These are phyloP conservation scores for Nephila pilipes DNA, from an alignment of 1,140 invertebrate species.

Conservation along the genomic window DNA sequence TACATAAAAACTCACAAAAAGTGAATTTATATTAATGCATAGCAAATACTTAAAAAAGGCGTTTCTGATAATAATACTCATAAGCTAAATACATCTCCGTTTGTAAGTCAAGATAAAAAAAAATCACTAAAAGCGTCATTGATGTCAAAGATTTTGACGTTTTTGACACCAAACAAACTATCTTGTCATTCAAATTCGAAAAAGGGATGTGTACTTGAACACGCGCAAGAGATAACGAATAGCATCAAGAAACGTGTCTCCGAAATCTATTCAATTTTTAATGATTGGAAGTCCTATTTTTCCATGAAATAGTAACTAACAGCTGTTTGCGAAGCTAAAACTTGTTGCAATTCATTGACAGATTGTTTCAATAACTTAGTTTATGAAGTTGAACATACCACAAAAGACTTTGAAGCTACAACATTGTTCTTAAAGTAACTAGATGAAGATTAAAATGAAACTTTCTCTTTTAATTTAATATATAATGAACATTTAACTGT, in stretches of 20 bases:
- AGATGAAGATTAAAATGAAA: too few relatives aligned
- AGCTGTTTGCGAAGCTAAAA: not conserved
- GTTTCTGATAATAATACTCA: too few relatives aligned
- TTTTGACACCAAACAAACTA: constrained; percentile 32
- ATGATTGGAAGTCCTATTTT: not conserved
- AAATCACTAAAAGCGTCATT: not conserved
- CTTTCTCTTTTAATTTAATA: too few relatives aligned
- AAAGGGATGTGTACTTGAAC: not conserved
- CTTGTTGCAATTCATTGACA: too few relatives aligned
- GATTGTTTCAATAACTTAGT: not conserved
- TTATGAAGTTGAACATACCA: too few relatives aligned
- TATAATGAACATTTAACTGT: too few relatives aligned
- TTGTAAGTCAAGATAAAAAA: not conserved
- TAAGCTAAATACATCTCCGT: not conserved
- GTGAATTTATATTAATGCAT: too few relatives aligned
- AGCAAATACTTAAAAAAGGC: too few relatives aligned
- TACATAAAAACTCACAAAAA: too few relatives aligned
- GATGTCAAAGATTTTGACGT: constrained; percentile 37
- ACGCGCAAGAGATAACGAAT: not conserved
- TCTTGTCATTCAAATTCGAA: constrained; percentile 17
- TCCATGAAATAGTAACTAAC: not conserved
- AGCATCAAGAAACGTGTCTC: not conserved
- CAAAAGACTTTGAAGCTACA: too few relatives aligned
- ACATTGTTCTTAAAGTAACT: too few relatives aligned
- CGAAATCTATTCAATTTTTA: not conserved